Evolutionary conservation across 2,113 vertebrate species (phyloP).

Genomic region (Columba livia): DNA sequence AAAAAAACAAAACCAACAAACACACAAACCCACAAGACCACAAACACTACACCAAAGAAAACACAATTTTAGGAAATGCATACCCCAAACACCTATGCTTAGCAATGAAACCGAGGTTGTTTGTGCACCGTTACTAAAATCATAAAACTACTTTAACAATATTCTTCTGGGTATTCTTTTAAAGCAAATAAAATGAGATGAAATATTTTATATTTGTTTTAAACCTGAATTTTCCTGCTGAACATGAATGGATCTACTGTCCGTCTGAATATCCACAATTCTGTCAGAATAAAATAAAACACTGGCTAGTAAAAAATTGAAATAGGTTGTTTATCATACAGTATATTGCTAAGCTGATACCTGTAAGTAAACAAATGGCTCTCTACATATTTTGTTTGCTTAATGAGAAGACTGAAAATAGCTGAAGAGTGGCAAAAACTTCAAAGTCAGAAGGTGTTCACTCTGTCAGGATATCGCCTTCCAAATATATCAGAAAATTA

Average conservation of each 20-base stretch:
- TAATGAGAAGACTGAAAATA: constrained; percentile 15
- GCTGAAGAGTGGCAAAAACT: constrained; percentile 2
- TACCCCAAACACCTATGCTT: not conserved
- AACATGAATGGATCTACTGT: not conserved
- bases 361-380: not conserved
- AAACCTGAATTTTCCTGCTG: not conserved
- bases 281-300: not conserved
- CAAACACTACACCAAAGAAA: not conserved
- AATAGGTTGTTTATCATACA: not conserved
- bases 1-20: not conserved
- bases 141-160: not conserved
- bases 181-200: not conserved
- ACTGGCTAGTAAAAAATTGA: not conserved
- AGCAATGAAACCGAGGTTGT: not conserved
- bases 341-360: not conserved
- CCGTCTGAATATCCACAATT: not conserved
- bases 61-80: not conserved
- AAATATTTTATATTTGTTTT: not conserved
- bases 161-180: not conserved
- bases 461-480: constrained; percentile 32
- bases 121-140: not conserved
- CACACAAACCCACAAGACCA: too few relatives aligned
- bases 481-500: constrained; percentile 45
- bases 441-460: constrained; percentile 24
- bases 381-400: not conserved